Percentiles rank a stretch among this genome's conserved stretches.
These are phyloP conservation scores for Dromaius novaehollandiae DNA, from an alignment of 2,113 vertebrate species.

Conservation along the genomic window DNA sequence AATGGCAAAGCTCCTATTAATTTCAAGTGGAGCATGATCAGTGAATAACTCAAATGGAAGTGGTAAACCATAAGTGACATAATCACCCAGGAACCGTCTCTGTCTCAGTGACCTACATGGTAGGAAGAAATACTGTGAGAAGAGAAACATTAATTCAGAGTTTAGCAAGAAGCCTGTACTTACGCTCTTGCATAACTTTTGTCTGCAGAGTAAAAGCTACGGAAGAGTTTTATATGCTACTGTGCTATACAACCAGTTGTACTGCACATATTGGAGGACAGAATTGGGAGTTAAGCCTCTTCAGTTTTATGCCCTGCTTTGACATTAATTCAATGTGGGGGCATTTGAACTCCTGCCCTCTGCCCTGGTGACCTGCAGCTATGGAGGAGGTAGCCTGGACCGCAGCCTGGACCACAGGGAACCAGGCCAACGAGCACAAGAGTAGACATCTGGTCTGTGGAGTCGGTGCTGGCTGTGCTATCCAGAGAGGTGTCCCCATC, in stretches of 20 bases:
- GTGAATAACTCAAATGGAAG: slow-evolving; percentile 42
- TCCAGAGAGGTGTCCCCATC: background rate
- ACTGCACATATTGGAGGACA: background rate
- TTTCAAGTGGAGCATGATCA: background rate
- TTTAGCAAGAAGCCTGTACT: background rate
- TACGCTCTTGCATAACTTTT: background rate
- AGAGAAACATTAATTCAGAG: background rate
- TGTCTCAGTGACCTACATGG: background rate
- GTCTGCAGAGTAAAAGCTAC: background rate
- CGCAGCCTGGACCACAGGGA: background rate
- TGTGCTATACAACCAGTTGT: background rate
- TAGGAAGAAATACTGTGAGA: slow-evolving; percentile 20
- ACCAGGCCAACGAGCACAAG: background rate
- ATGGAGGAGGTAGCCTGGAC: background rate
- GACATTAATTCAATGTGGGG: background rate
- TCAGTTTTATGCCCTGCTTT: background rate
- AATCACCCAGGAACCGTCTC: slow-evolving; percentile 27
- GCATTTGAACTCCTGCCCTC: background rate
- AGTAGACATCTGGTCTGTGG: accelerated
- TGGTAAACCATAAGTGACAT: slow-evolving; percentile 40
- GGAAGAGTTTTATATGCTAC: background rate
- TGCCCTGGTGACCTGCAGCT: background rate
- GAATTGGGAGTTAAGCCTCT: background rate
- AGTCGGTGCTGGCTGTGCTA: accelerated
- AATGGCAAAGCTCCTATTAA: slow-evolving; percentile 10